phyloP scores from a whole-genome alignment of 1,140 invertebrate species.

The Atopsyche davidsoni region DNA sequence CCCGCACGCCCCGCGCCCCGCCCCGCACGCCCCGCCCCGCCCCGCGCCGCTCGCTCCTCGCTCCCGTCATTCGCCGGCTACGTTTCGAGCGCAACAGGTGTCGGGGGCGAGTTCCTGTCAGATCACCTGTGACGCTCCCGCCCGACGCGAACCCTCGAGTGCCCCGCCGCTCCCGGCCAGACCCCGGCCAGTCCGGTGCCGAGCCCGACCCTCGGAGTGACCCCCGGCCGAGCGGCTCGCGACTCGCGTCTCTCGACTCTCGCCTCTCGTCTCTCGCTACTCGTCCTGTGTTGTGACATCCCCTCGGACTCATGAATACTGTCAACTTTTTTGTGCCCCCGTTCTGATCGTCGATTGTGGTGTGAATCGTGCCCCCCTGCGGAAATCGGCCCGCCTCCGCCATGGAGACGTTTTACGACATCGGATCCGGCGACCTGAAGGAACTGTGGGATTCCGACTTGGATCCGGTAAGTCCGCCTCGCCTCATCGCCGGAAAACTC shows the following conservation, averaged over 20 bases:
- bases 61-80: conserved; percentile 38
- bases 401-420: conserved; percentile 66
- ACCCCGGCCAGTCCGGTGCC: too few relatives aligned
- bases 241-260: too few relatives aligned
- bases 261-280: too few relatives aligned
- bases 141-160: too few relatives aligned
- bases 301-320: conserved; percentile 14
- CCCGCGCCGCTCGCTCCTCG: conserved; percentile 25
- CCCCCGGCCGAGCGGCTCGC: too few relatives aligned
- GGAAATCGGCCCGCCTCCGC: conserved; percentile 20
- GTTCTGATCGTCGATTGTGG: conserved; percentile 10
- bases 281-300: too few relatives aligned
- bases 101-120: conserved; percentile 10
- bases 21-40: conserved; percentile 37
- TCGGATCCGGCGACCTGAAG: conserved; percentile 60
- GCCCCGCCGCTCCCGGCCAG: too few relatives aligned
- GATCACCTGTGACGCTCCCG: conserved; percentile 21
- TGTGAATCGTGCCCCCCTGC: conserved; percentile 13
- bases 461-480: conserved; percentile 60
- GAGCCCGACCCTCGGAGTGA: too few relatives aligned
- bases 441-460: conserved; percentile 72
- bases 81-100: conserved; percentile 22
- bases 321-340: conserved; percentile 4
- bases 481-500: not conserved
- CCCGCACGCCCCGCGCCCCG: conserved; percentile 37